These are phyloP conservation scores for Patella depressa DNA, from an alignment of 2,888 invertebrate species.

Conservation along the genomic window DNA sequence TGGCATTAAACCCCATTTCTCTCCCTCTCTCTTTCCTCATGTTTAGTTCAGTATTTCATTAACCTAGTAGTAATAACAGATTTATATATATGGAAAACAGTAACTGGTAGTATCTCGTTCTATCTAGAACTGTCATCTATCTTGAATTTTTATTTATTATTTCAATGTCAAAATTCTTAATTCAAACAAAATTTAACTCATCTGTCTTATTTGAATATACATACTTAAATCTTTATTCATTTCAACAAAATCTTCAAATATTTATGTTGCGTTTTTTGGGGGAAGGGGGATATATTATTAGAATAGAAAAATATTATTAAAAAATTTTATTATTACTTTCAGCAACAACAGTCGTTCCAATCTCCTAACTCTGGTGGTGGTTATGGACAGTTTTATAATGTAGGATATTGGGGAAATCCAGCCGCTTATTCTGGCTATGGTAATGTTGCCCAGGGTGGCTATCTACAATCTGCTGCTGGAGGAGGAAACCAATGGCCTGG, in stretches of 20 bases:
- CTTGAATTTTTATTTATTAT: no score
- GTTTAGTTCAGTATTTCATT: not conserved
- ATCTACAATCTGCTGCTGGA: constrained; percentile 49
- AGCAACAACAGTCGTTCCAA: constrained; percentile 41
- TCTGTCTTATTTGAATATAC: no score
- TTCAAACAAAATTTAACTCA: no score
- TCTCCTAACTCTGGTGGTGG: constrained; percentile 28
- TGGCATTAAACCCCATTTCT: not conserved
- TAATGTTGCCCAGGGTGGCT: constrained; percentile 42
- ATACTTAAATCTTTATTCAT: no score
- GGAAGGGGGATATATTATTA: no score
- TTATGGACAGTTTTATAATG: constrained; percentile 57
- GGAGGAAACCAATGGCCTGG: constrained; percentile 43
- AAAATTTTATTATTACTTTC: constrained; percentile 13
- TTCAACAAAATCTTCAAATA: not conserved
- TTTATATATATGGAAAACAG: no score
- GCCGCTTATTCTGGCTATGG: constrained; percentile 37
- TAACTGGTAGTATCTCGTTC: no score
- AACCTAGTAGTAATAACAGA: not conserved
- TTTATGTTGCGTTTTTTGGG: not conserved
- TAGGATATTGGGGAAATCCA: constrained; percentile 53
- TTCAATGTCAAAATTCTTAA: no score
- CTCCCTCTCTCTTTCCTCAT: constrained; percentile 17
- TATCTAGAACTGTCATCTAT: no score
- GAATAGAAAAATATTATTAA: no score